Evolutionary conservation across 2,888 invertebrate species (phyloP), one percentile per base, ranked within the genome.

Genomic region (Acronicta aceris): DNA sequence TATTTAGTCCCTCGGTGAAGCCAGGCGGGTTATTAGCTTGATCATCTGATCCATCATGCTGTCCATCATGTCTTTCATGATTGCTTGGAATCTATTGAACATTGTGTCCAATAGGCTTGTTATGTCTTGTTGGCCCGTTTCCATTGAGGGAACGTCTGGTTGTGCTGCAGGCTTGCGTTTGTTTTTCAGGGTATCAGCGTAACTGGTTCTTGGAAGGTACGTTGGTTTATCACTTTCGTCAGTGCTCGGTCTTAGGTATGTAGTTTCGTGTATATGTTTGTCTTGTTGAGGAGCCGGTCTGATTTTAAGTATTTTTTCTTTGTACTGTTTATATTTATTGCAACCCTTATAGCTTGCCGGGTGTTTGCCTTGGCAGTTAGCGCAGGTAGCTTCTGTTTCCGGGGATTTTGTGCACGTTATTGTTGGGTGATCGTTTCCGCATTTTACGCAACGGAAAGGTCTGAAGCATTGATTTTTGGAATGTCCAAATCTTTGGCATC

Each of bases 11-110:
- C 42, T 42, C 42, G 4, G 42, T 17, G 42, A 16, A 1, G 9
- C 17, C n/a, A 42, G 42, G 17, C 16, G 1, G 17, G 42, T 42
- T 9, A 42, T 42, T 42, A 42, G 9, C 17, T 42, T 5, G 42
- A 42, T 17, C 42, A 42, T 42, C 42, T 10, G 42, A 17, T 42
- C 42, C 16, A 42, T 42, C 42, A 42, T 42, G 42, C 42, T 17
- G 42, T 42, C 42, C 42, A 42, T 42, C 42, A 42, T 42, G 42
- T 16, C 9, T 17, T 1, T 17, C 42, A 42, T 42, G 42, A 42
- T 42, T 16, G 17, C 5, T 10, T 42, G 42, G 17, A 42, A 42
- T 42, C 42, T 42, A 10, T 42, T 17, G 42, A 42, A 42, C 42
- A 42, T 42, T 9, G 9, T 17, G 17, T 42, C 42, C 17, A 42